phyloP scores from a whole-genome alignment of 2,113 vertebrate genomes.

The Anhinga rufa region DNA sequence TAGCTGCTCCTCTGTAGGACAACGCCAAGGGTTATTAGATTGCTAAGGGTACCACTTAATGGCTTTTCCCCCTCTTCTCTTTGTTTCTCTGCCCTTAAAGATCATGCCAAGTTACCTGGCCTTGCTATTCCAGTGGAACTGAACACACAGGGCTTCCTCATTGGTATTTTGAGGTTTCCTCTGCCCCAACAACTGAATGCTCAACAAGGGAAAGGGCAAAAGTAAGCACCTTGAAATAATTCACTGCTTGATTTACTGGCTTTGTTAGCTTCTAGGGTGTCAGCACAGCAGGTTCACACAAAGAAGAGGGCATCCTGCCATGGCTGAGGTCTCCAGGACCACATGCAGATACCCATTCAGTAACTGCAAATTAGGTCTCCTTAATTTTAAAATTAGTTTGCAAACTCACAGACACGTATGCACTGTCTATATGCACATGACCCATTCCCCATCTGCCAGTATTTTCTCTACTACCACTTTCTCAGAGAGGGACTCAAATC shows the following conservation, averaged over 20 bases:
- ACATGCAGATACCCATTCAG: not conserved
- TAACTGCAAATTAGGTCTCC: not conserved
- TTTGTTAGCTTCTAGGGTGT: not conserved
- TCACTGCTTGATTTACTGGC: not conserved
- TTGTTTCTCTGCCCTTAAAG: conserved; percentile 10
- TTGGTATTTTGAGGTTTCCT: not conserved
- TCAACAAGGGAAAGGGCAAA: not conserved
- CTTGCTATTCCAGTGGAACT: not conserved
- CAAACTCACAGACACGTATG: not conserved
- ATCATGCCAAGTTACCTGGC: not conserved
- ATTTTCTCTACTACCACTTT: not conserved
- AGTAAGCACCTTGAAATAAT: not conserved
- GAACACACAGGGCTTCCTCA: not conserved
- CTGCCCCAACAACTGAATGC: not conserved
- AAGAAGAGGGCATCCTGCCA: not conserved
- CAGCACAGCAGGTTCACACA: not conserved
- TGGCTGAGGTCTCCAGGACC: not conserved
- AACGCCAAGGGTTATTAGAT: conserved; percentile 26
- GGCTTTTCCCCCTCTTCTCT: not conserved
- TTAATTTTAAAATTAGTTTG: not conserved
- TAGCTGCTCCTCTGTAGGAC: conserved; percentile 41
- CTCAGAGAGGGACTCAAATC: not conserved
- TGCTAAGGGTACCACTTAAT: not conserved
- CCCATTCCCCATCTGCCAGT: not conserved
- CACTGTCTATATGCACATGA: fast-evolving